These are phyloP conservation scores for Theretra japonica DNA, from an alignment of 2,888 invertebrate genomes.

Conservation along the genomic window DNA sequence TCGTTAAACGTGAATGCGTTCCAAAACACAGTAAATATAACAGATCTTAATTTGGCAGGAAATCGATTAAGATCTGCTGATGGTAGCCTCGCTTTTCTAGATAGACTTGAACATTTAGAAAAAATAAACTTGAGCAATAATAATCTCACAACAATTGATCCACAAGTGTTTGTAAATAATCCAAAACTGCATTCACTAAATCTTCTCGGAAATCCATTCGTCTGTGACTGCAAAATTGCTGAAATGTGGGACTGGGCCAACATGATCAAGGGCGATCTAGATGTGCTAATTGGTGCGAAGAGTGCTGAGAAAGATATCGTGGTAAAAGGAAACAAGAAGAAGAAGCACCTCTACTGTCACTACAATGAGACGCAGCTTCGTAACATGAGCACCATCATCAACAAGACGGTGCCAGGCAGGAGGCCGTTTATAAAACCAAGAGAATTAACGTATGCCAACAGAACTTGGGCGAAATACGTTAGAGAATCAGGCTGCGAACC, in stretches of 20 bases:
- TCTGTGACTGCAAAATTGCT: slow-evolving; percentile 88
- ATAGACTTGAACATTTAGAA: slow-evolving; percentile 82
- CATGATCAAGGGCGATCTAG: slow-evolving; percentile 86
- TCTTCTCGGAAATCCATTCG: slow-evolving; percentile 88
- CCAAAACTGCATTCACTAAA: slow-evolving; percentile 85
- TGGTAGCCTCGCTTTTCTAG: slow-evolving; percentile 83
- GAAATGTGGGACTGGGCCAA: slow-evolving; percentile 91
- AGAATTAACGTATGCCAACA: slow-evolving; percentile 84
- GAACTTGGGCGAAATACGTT: slow-evolving; percentile 90
- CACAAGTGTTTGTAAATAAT: slow-evolving; percentile 83
- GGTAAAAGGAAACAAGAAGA: slow-evolving; percentile 86
- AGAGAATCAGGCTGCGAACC: slow-evolving; percentile 87
- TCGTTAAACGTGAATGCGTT: slow-evolving; percentile 86
- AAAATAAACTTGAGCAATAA: slow-evolving; percentile 87
- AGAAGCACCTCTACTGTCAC: slow-evolving; percentile 86
- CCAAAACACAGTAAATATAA: slow-evolving; percentile 85
- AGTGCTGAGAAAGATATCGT: slow-evolving; percentile 86
- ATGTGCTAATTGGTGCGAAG: slow-evolving; percentile 87
- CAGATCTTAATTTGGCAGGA: slow-evolving; percentile 85
- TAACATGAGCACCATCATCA: slow-evolving; percentile 75
- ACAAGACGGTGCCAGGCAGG: slow-evolving; percentile 82
- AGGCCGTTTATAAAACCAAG: slow-evolving; percentile 85
- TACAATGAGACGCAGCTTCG: slow-evolving; percentile 85
- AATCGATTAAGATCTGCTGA: slow-evolving; percentile 82
- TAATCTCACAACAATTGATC: slow-evolving; percentile 85